Conservation (phyloP, 2,113 vertebrate genomes). For the Phyllopteryx taeniolatus region DNA sequence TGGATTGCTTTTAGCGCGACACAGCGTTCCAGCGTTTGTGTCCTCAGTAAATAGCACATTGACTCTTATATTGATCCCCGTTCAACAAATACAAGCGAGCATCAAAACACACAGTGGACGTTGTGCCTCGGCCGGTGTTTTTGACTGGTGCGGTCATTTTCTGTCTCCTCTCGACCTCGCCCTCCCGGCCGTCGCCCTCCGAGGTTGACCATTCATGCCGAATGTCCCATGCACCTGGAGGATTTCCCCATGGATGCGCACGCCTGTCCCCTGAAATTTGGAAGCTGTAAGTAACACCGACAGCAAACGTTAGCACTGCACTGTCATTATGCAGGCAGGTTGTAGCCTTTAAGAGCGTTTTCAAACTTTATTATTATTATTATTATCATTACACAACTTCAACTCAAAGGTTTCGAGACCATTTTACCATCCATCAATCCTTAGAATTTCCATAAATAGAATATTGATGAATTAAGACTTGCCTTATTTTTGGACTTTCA, state of each 20-base stretch:
- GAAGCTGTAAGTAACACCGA: constrained; percentile 87
- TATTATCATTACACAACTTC: no score
- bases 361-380: not conserved
- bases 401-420: not conserved
- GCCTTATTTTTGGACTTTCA: not conserved
- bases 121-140: not conserved
- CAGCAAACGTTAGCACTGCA: not conserved
- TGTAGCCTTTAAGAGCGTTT: not conserved
- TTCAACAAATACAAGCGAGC: not conserved
- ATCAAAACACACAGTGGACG: not conserved
- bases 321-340: not conserved
- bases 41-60: not conserved
- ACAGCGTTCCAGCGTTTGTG: not conserved
- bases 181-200: constrained; percentile 5
- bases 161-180: constrained; percentile 3
- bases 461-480: not conserved
- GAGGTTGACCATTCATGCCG: constrained; percentile 95
- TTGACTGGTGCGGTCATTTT: constrained; percentile 17
- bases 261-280: constrained; percentile 95
- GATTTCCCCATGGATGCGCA: constrained; percentile 99
- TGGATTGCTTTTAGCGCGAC: not conserved
- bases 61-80: not conserved
- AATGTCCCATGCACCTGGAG: constrained; percentile 98
- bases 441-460: no score
- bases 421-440: not conserved